These are phyloP conservation scores for Leptinotarsa peninsularis DNA, from an alignment of 2,888 invertebrate genomes.

Conservation along the genomic window DNA sequence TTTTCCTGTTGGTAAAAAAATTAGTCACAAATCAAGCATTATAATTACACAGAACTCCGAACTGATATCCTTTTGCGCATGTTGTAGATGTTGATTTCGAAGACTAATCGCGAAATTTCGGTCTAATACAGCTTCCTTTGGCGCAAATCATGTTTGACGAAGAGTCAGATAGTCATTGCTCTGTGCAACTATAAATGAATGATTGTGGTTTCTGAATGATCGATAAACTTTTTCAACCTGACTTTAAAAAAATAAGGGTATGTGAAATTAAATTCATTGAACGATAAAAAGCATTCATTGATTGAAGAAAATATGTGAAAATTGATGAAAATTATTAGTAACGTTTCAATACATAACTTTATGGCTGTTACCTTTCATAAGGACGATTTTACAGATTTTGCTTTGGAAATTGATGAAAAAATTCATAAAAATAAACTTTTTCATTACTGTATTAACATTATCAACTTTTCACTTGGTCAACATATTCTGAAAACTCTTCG, in stretches of 20 bases:
- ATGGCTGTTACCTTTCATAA: no score
- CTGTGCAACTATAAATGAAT: constrained; percentile 2
- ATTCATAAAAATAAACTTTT: no score
- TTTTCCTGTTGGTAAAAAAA: not conserved
- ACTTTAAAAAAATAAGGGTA: not conserved
- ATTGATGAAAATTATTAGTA: no score
- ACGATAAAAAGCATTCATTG: no score
- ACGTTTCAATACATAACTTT: no score
- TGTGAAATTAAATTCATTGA: no score
- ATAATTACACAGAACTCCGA: constrained; percentile 9
- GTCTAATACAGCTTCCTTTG: constrained; percentile 5
- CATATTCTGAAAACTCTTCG: no score
- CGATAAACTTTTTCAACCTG: not conserved
- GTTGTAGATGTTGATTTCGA: constrained; percentile 9
- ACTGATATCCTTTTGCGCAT: constrained; percentile 2
- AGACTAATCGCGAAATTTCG: constrained; percentile 17
- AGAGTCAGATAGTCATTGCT: not conserved
- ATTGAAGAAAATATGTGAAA: no score
- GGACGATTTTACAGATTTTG: no score
- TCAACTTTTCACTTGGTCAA: no score
- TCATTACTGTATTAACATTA: no score
- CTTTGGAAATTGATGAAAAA: no score
- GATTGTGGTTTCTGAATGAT: not conserved
- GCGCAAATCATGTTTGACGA: not conserved
- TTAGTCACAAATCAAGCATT: not conserved